phyloP scores from a whole-genome alignment of 2,797 vertebrate genomes.

The Phalanger gymnotis region DNA sequence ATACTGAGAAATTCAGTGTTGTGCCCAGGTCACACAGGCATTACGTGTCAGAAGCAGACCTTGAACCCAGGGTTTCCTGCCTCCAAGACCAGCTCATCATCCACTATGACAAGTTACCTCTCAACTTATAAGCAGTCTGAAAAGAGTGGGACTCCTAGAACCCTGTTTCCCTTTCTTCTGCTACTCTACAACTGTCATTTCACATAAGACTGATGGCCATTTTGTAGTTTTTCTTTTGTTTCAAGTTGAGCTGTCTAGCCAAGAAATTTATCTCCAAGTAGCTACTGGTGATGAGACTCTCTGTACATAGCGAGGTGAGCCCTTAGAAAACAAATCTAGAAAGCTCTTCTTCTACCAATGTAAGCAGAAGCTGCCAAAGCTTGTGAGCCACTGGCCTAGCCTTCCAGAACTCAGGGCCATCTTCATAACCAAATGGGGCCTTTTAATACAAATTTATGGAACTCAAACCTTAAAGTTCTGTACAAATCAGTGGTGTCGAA shows the following conservation, averaged over 20 bases:
- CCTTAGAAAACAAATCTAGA: background rate
- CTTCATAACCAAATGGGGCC: background rate
- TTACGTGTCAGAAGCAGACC: background rate
- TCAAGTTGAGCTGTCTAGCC: background rate
- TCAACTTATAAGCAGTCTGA: background rate
- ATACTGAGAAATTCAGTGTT: background rate
- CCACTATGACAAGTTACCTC: background rate
- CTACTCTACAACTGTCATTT: background rate
- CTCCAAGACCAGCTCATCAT: background rate
- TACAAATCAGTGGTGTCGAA: background rate
- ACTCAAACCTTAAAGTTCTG: background rate
- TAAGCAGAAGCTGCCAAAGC: background rate
- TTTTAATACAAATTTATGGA: background rate
- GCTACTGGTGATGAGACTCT: background rate
- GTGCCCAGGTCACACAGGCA: background rate
- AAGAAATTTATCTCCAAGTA: background rate
- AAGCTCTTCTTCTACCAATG: background rate
- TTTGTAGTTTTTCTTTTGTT: background rate
- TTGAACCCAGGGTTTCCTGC: background rate
- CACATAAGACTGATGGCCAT: background rate
- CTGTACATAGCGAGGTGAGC: background rate
- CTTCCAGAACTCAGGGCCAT: background rate
- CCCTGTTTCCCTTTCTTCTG: background rate
- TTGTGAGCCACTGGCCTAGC: background rate
- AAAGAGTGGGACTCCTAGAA: background rate